A percentile compares a stretch with the other conserved stretches of the same genome.
Conservation (phyloP, 37 sponge, comb jelly and placozoan species). For the Axinella damicornis region DNA sequence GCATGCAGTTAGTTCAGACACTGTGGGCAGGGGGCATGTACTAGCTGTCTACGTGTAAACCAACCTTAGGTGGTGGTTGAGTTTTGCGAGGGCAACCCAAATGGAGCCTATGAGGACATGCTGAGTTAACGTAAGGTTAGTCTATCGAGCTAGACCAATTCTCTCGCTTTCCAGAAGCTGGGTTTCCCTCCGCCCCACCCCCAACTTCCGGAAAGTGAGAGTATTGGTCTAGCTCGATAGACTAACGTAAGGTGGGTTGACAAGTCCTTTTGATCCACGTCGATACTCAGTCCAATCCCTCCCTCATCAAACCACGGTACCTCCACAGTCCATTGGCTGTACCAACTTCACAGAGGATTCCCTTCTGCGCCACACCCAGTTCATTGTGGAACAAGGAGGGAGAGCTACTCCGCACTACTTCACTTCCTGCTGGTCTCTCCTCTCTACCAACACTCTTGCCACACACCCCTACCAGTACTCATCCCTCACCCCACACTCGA, state of each 20-base stretch:
- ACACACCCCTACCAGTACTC: too few relatives aligned
- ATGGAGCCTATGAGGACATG: slow-evolving; percentile 80
- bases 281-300: not conserved
- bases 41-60: not conserved
- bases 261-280: not conserved
- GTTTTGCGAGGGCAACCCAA: slow-evolving; percentile 82
- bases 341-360: slow-evolving; percentile 88
- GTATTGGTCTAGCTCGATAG: too few relatives aligned
- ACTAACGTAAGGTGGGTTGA: too few relatives aligned
- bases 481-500: too few relatives aligned
- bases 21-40: too few relatives aligned
- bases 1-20: not conserved
- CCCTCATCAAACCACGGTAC: slow-evolving; percentile 66
- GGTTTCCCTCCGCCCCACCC: too few relatives aligned
- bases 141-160: too few relatives aligned
- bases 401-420: too few relatives aligned
- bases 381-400: slow-evolving; percentile 91
- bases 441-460: too few relatives aligned
- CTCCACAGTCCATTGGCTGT: slow-evolving; percentile 80
- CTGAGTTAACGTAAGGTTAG: slow-evolving; percentile 76
- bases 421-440: too few relatives aligned
- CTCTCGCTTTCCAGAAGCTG: too few relatives aligned
- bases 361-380: slow-evolving; percentile 86
- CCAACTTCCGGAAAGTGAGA: too few relatives aligned
- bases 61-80: slow-evolving; percentile 80